Conservation (phyloP, 2,888 invertebrate genomes). For the Limnephilus lunatus region DNA sequence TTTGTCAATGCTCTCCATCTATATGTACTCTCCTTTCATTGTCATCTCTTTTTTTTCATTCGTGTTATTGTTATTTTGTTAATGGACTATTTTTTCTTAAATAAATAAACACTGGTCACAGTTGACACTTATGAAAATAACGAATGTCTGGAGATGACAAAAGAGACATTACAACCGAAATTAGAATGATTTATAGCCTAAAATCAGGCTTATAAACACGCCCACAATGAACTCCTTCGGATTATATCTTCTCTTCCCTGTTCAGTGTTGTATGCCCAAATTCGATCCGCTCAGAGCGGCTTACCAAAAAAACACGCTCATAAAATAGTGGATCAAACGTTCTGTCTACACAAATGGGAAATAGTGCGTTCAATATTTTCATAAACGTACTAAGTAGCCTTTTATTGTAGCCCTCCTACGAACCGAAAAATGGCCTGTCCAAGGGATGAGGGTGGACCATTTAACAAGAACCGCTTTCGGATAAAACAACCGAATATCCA, state of each 20-base stretch:
- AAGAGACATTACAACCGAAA: too few species aligned
- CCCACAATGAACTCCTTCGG: neutral
- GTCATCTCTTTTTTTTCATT: too few species aligned
- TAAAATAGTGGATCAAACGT: neutral
- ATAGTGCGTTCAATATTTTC: slow-evolving; percentile 28
- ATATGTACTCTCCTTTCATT: too few species aligned
- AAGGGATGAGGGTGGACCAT: neutral
- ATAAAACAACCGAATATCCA: neutral
- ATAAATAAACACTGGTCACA: too few species aligned
- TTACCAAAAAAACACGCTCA: neutral
- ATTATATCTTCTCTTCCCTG: neutral
- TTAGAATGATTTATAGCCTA: too few species aligned
- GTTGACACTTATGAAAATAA: too few species aligned
- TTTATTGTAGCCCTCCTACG: neutral
- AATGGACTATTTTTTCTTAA: too few species aligned
- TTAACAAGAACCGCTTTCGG: neutral
- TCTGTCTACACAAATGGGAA: slow-evolving; percentile 21
- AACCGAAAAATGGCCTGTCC: slow-evolving; percentile 18
- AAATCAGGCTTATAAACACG: neutral
- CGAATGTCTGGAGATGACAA: too few species aligned
- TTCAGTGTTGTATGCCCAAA: neutral
- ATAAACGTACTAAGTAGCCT: neutral
- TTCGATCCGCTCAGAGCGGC: neutral
- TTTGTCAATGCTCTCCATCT: too few species aligned
- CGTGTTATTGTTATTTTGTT: too few species aligned